Conservation (phyloP, 1,140 invertebrate species). For the Euwallacea fornicatus region DNA sequence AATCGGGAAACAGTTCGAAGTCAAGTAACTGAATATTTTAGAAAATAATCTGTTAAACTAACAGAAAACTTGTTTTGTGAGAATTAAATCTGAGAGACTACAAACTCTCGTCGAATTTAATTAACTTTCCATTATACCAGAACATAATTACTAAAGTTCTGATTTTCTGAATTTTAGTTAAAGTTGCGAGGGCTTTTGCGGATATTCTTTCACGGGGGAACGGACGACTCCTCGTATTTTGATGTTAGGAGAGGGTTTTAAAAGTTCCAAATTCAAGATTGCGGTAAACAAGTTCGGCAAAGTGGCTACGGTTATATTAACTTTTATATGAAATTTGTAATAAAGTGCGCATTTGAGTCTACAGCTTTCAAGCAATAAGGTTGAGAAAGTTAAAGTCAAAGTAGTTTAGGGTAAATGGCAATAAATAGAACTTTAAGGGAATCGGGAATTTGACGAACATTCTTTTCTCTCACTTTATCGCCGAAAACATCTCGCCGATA, state of each 20-base stretch:
- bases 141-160: conserved; percentile 23
- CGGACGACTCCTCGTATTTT: neutral
- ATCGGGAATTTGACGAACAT: too few relatives aligned
- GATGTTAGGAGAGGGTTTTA: neutral
- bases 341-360: too few relatives aligned
- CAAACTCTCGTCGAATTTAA: conserved; percentile 32
- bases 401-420: too few relatives aligned
- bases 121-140: conserved; percentile 34
- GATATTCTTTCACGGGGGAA: neutral
- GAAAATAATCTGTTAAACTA: conserved; percentile 33
- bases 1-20: neutral
- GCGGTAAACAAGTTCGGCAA: too few relatives aligned
- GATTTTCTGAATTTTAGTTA: neutral
- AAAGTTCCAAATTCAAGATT: too few relatives aligned
- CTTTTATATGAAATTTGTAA: too few relatives aligned
- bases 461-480: too few relatives aligned
- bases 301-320: too few relatives aligned
- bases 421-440: too few relatives aligned
- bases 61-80: conserved; percentile 32
- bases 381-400: too few relatives aligned
- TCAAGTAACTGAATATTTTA: conserved; percentile 34
- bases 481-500: too few relatives aligned
- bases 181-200: conserved; percentile 2
- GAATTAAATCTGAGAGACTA: conserved; percentile 35
- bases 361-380: too few relatives aligned